Percentiles rank a stretch among this genome's conserved stretches.
phyloP scores from a whole-genome alignment of 2,113 vertebrate genomes.

The Mirounga angustirostris region DNA sequence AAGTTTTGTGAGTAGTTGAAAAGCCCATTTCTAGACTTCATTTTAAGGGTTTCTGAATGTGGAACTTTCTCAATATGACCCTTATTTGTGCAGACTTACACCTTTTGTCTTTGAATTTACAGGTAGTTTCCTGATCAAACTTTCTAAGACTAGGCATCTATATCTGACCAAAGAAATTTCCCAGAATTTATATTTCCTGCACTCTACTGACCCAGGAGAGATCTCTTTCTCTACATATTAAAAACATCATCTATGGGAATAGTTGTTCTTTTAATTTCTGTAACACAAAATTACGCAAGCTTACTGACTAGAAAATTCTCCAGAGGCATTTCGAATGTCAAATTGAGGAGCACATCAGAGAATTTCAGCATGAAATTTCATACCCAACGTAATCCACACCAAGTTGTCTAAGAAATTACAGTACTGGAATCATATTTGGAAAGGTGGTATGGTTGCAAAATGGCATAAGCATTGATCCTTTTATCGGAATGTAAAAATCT shows the following conservation, averaged over 20 bases:
- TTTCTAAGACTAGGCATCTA: not conserved
- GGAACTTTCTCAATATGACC: not conserved
- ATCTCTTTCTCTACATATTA: not conserved
- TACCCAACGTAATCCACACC: not conserved
- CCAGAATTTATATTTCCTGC: not conserved
- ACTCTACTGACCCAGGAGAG: not conserved
- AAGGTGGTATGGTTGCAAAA: not conserved
- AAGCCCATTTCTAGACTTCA: not conserved
- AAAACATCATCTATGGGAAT: not conserved
- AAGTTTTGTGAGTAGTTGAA: not conserved
- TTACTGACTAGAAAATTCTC: slow-evolving; percentile 14
- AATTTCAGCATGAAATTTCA: slow-evolving; percentile 31
- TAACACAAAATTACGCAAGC: not conserved
- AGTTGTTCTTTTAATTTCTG: not conserved
- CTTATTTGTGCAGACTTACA: not conserved
- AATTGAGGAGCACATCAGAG: not conserved
- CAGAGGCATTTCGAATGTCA: not conserved
- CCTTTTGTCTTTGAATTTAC: not conserved
- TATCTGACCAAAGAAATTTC: not conserved
- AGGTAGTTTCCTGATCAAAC: not conserved
- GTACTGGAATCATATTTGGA: not conserved
- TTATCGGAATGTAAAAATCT: not conserved
- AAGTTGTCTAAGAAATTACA: not conserved
- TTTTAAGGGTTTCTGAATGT: not conserved
- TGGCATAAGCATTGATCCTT: not conserved